phyloP scores from a whole-genome alignment of 2,888 invertebrate genomes.

The Diarsia dahlii region DNA sequence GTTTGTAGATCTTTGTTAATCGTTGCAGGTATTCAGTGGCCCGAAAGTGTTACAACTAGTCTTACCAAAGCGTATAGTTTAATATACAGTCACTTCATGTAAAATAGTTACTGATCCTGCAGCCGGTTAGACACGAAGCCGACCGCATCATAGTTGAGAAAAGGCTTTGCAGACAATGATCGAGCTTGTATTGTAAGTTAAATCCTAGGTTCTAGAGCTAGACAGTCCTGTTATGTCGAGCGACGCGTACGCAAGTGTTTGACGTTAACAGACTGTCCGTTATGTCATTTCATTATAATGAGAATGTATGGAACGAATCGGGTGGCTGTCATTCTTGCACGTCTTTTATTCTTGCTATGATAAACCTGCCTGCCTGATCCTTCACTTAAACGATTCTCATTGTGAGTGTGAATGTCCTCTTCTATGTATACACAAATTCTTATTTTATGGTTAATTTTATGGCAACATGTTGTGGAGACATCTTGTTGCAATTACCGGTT shows the following conservation, averaged over 20 bases:
- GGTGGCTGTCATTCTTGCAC: slow-evolving; percentile 53
- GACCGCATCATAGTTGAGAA: not conserved
- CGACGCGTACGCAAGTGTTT: slow-evolving; percentile 27
- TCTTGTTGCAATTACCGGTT: slow-evolving; percentile 35
- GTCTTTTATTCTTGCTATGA: slow-evolving; percentile 54
- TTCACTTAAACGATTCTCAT: slow-evolving; percentile 46
- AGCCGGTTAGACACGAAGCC: not conserved
- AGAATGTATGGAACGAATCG: slow-evolving; percentile 54
- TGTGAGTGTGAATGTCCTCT: slow-evolving; percentile 38
- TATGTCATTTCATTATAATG: slow-evolving; percentile 59
- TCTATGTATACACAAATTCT: slow-evolving; percentile 28
- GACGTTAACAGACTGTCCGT: slow-evolving; percentile 45
- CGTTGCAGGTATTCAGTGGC: not conserved
- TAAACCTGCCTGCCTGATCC: slow-evolving; percentile 36
- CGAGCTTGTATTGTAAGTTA: not conserved
- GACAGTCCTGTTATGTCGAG: slow-evolving; percentile 21
- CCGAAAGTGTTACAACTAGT: not conserved
- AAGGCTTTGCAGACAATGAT: not conserved
- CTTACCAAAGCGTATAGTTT: not conserved
- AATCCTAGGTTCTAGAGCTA: not conserved
- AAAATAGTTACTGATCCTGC: not conserved
- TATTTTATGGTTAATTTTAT: slow-evolving; percentile 43
- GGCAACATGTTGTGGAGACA: slow-evolving; percentile 14
- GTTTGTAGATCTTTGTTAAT: not conserved
- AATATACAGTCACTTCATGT: not conserved